Evolutionary conservation across 92 coral and sea anemone species (phyloP), one percentile per base, ranked within the genome.

Genomic region (Montipora capitata): DNA sequence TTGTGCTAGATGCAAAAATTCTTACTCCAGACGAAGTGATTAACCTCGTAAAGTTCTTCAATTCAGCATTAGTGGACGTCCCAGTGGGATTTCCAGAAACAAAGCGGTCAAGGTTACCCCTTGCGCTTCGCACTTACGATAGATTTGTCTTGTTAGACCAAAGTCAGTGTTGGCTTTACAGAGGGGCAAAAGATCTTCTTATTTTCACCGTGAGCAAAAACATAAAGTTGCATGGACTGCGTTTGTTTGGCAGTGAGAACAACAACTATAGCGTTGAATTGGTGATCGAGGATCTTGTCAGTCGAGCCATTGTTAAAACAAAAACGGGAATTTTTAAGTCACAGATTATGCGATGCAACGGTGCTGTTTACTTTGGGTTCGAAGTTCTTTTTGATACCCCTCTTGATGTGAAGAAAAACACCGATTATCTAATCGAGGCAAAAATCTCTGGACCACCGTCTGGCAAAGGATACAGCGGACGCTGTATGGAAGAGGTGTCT

Each of bases 191-290:
- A 4, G 40, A n/a, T 40, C 9, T 45, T 45, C 15, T 17, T 2
- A 10, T 7, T 79, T 45, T 79, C 40, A 9, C 63, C 10, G 74
- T 79, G 14, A 20, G 43, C 63, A 65, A 12, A 43, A 48, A 67
- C 13, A 65, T 79, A 3, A 10, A 10, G n/a, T 18, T 79, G 18
- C 73, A 64, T 3, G 83, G 83, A 16, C 54, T 79, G 40, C 5
- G 74, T 43, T 64, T 79, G 42, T 64, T 63, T 48, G 83, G 83
- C 27, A 64, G 63, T 20, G 42, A 42, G 4, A 5, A 45, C 15
- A 63, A 43, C 5, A 16, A 4, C 38, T 45, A 64, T 57, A 13
- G 43, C 2, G 61, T 79, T 6, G 16, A 9, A 1, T 20, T 64
- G 18, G 11, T 10, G 38, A 15, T 79, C 8, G 44, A 13, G 8